These are phyloP conservation scores for Leuciscus idus DNA, from an alignment of 2,113 vertebrate genomes.

Conservation along the genomic window DNA sequence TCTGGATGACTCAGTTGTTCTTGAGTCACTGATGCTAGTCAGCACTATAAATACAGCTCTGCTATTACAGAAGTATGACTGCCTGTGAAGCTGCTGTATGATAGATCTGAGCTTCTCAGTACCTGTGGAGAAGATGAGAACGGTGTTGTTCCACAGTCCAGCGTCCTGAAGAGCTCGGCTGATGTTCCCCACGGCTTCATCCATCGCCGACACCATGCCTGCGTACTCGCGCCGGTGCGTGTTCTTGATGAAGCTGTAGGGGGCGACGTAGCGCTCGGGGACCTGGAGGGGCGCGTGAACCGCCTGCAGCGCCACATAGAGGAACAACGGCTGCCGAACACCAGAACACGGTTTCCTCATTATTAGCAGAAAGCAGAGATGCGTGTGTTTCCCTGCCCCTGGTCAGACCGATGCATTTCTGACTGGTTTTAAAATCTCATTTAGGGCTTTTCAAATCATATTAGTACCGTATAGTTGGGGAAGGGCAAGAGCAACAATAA, in stretches of 20 bases:
- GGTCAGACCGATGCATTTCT: background rate
- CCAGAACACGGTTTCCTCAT: background rate
- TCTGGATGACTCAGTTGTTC: too few species aligned
- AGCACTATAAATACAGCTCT: too few species aligned
- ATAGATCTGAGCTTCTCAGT: background rate
- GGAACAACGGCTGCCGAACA: constrained; percentile 86
- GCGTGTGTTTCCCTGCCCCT: background rate
- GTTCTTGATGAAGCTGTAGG: constrained; percentile 85
- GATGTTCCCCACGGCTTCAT: constrained; percentile 94
- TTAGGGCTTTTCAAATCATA: too few species aligned
- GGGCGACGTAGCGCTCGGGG: constrained; percentile 82
- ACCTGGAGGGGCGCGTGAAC: constrained; percentile 91
- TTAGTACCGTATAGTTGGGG: too few species aligned
- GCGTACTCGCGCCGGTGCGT: constrained; percentile 80
- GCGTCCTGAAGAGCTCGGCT: constrained; percentile 78
- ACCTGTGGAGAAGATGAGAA: constrained; percentile 96
- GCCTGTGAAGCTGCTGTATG: too few species aligned
- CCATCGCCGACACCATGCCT: constrained; percentile 93
- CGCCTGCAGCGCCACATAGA: constrained; percentile 91
- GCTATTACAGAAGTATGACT: too few species aligned
- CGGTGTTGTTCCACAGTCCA: constrained; percentile 88
- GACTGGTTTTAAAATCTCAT: background rate
- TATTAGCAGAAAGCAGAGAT: background rate
- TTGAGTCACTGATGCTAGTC: too few species aligned
- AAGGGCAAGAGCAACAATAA: too few species aligned